A percentile compares a stretch with the other conserved stretches of the same genome.
These are phyloP conservation scores for Adoxophyes honmai DNA, from an alignment of 1,140 invertebrate genomes.

Conservation along the genomic window DNA sequence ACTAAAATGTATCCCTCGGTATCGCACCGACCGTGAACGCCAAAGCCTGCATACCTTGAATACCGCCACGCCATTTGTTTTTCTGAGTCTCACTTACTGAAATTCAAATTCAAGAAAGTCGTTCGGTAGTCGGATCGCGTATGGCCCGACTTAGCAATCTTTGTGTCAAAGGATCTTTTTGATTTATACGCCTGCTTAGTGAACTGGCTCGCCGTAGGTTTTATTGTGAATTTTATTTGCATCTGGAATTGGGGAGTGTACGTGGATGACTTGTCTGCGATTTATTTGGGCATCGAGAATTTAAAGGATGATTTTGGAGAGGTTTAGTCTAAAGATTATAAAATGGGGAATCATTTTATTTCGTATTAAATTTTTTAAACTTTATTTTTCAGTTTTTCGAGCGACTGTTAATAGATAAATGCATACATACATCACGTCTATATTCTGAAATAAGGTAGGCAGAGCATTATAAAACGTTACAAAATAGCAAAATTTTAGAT, in stretches of 20 bases:
- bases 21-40: constrained; percentile 26
- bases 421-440: too few relatives aligned
- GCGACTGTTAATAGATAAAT: too few relatives aligned
- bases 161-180: constrained; percentile 25
- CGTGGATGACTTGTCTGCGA: too few relatives aligned
- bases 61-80: constrained; percentile 49
- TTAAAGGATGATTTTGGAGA: too few relatives aligned
- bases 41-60: constrained; percentile 45
- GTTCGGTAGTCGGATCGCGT: constrained; percentile 22
- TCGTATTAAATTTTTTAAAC: too few relatives aligned
- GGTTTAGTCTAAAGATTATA: too few relatives aligned
- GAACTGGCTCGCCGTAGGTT: constrained; percentile 1
- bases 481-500: too few relatives aligned
- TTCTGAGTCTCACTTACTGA: constrained; percentile 45
- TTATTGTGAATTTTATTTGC: constrained; percentile 13
- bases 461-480: too few relatives aligned
- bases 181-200: constrained; percentile 21
- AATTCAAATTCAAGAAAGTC: constrained; percentile 39
- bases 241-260: neutral
- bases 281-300: too few relatives aligned
- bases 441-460: too few relatives aligned
- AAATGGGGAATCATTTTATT: too few relatives aligned
- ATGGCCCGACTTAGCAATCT: constrained; percentile 27
- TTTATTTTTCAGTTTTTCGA: too few relatives aligned
- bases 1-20: neutral